Evolutionary conservation across 2,888 invertebrate genomes (phyloP), one percentile per base, ranked within the genome.

Genomic region (Ophonus ardosiacus): DNA sequence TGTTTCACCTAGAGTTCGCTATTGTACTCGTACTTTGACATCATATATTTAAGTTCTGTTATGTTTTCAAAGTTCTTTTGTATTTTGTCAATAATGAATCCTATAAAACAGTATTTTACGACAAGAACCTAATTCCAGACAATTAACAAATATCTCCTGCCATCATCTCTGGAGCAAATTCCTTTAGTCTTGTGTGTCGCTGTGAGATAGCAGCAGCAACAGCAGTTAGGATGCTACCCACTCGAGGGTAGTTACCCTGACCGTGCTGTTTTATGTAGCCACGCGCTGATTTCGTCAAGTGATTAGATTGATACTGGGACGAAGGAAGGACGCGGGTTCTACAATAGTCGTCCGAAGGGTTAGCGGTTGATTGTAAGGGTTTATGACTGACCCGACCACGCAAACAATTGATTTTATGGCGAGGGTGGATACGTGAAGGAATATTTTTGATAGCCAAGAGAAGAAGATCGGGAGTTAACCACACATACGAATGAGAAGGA

Each of bases 301-400:
- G 74, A 74, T 74, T 74, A 74, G 74, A 74, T 74, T 74, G 74
- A 74, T 74, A 74, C 51, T 38, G 38, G 74, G 74, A 74, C 13
- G 40, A 31, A n/a, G 17, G 43, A 10, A 31, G 74, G 56, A n/a
- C 51, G 10, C 18, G 43, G 43, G 43, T 51, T 8, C 43, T 51
- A 51, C 43, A 51, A 31, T 6, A 31, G 5, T 31, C 31, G 31
- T 31, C 31, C 40, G 38, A 43, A 40, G 56, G 74, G 56, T 74
- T 74, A 56, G 43, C 74, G 74, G 74, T 51, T 74, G 74, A 74
- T 74, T 74, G 74, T 43, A 13, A 6, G 51, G 74, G 74, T 74
- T 74, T 74, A 74, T 74, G 74, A 56, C 68, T 68, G 68, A 38
- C 68, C 38, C 68, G 68, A 68, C 43, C 43, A 51, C 43, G 43